Percentiles rank a stretch among this genome's conserved stretches.
Evolutionary conservation across 2,888 invertebrate genomes (phyloP).

Genomic region (Drosophila imparisetae): DNA sequence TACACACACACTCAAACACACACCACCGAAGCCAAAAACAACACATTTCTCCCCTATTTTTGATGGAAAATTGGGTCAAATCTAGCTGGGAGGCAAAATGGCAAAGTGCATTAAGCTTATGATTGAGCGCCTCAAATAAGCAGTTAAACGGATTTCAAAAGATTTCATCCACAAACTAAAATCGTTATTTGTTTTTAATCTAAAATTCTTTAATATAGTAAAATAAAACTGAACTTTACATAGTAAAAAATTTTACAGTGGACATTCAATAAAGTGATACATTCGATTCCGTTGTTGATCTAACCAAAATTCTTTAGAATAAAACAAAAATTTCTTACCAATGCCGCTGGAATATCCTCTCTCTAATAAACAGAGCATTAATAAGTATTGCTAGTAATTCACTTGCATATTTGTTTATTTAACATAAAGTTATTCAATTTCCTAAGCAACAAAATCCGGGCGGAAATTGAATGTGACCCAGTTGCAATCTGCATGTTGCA

Average conservation of each 20-base stretch:
- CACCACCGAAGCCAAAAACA: conserved; percentile 7
- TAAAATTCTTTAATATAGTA: background rate
- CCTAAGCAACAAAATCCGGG: background rate
- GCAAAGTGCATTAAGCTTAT: background rate
- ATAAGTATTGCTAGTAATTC: background rate
- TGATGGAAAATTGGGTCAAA: conserved; percentile 63
- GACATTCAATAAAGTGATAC: background rate
- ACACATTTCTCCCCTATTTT: conserved; percentile 27
- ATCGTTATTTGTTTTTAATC: background rate
- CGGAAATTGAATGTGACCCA: conserved; percentile 1
- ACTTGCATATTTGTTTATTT: background rate
- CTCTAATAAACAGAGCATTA: background rate
- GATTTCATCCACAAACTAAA: background rate
- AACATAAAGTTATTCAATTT: conserved; percentile 3
- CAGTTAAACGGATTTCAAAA: background rate
- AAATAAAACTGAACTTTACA: background rate
- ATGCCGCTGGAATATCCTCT: background rate
- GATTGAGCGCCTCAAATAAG: conserved; percentile 8
- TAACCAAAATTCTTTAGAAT: background rate
- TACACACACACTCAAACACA: background rate
- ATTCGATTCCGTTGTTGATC: background rate
- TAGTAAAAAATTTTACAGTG: too few relatives aligned
- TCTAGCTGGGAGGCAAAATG: conserved; percentile 9
- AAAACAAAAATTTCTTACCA: background rate
- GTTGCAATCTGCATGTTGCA: conserved; percentile 1